Conservation (phyloP, 2,888 invertebrate genomes). For the Acleris sparsana region DNA sequence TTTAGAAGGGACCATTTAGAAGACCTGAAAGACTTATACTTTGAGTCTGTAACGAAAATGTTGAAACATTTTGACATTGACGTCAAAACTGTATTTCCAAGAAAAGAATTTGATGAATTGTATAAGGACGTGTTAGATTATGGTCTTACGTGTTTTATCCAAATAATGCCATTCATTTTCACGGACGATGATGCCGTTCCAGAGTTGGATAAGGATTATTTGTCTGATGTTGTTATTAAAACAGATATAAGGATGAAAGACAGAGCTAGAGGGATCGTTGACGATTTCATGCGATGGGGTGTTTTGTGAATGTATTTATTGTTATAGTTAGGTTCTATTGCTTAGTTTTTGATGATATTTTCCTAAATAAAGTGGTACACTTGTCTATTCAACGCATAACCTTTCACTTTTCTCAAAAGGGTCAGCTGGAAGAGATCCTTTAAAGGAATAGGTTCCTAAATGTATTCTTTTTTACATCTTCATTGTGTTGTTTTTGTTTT, state of each 20-base stretch:
- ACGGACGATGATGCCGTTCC: conserved; percentile 48
- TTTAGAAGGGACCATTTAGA: conserved; percentile 52
- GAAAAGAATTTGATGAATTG: conserved; percentile 50
- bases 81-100: conserved; percentile 49
- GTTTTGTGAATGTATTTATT: conserved; percentile 7
- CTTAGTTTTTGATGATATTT: too few relatives aligned
- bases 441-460: too few relatives aligned
- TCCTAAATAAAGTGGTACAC: too few relatives aligned
- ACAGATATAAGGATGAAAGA: conserved; percentile 44
- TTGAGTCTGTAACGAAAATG: conserved; percentile 48
- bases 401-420: too few relatives aligned
- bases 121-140: conserved; percentile 52
- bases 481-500: too few relatives aligned
- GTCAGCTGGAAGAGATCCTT: too few relatives aligned
- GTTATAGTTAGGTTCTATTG: too few relatives aligned
- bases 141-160: conserved; percentile 49
- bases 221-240: conserved; percentile 40
- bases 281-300: conserved; percentile 47
- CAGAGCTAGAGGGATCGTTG: conserved; percentile 49
- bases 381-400: too few relatives aligned
- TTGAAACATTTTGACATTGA: conserved; percentile 52
- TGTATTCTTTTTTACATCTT: too few relatives aligned
- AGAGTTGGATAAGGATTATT: conserved; percentile 43
- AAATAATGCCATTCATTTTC: conserved; percentile 52
- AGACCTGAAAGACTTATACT: conserved; percentile 53